These are phyloP conservation scores for Xyrichtys novacula DNA, from an alignment of 2,797 vertebrate species.

Conservation along the genomic window DNA sequence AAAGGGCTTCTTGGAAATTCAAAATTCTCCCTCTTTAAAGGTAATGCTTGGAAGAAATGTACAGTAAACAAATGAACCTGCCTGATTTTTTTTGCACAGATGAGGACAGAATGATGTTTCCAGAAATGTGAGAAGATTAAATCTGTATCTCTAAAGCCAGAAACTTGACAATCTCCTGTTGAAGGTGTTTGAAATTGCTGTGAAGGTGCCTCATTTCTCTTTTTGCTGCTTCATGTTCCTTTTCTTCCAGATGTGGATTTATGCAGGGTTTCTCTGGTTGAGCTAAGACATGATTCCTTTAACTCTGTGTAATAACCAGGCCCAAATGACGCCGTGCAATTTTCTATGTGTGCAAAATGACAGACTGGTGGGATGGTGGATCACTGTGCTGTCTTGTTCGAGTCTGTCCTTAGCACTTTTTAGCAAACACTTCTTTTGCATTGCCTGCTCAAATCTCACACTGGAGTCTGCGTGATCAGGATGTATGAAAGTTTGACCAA, in stretches of 20 bases:
- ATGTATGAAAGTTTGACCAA: too few relatives aligned
- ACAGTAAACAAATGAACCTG: slow-evolving; percentile 19
- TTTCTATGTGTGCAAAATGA: slow-evolving; percentile 26
- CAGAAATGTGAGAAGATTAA: slow-evolving; percentile 14
- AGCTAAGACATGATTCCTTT: slow-evolving; percentile 19
- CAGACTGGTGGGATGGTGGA: slow-evolving; percentile 21
- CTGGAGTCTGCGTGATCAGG: neutral
- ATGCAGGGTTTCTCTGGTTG: slow-evolving; percentile 24
- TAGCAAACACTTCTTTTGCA: slow-evolving; percentile 24
- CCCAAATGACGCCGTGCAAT: slow-evolving; percentile 63
- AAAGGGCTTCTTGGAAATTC: slow-evolving; percentile 2
- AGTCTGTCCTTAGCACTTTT: slow-evolving; percentile 15
- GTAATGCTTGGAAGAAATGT: neutral
- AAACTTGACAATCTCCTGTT: slow-evolving; percentile 69
- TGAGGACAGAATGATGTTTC: slow-evolving; percentile 37
- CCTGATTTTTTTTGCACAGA: slow-evolving; percentile 53
- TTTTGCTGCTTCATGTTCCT: slow-evolving; percentile 56
- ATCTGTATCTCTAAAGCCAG: slow-evolving; percentile 34
- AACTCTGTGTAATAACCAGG: slow-evolving; percentile 41
- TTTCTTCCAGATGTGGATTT: slow-evolving; percentile 46
- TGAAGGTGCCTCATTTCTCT: slow-evolving; percentile 59
- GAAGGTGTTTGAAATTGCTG: slow-evolving; percentile 37
- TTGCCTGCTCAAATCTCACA: slow-evolving; percentile 45
- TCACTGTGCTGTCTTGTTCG: slow-evolving; percentile 32
- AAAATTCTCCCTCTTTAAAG: slow-evolving; percentile 4